Percentiles rank a stretch among this genome's conserved stretches.
phyloP scores from a whole-genome alignment of 2,888 invertebrate genomes.

The Salticus scenicus region DNA sequence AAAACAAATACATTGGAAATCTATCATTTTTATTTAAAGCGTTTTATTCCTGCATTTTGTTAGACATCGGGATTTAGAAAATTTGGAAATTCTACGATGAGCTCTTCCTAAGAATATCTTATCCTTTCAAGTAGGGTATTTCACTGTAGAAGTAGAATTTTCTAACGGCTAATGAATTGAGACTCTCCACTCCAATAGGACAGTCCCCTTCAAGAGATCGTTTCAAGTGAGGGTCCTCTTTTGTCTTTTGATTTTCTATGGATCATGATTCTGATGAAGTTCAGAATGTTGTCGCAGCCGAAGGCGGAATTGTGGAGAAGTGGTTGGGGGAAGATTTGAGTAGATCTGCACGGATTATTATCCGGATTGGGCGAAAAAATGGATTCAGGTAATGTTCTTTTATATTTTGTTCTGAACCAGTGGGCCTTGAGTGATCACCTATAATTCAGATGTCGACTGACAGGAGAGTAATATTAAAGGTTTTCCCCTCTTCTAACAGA shows the following conservation, averaged over 20 bases:
- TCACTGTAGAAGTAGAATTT: not conserved
- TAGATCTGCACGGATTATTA: not conserved
- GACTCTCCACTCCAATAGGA: not conserved
- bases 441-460: too few species aligned
- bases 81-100: not conserved
- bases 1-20: too few species aligned
- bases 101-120: not conserved
- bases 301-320: not conserved
- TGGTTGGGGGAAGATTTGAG: not conserved
- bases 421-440: not conserved
- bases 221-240: not conserved
- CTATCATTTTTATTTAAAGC: too few species aligned
- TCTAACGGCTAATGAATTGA: constrained; percentile 2
- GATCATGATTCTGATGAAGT: not conserved
- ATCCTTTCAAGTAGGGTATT: not conserved
- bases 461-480: too few species aligned
- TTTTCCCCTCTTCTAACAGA: too few species aligned
- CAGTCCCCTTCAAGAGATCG: not conserved
- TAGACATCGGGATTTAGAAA: not conserved
- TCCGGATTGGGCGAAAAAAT: not conserved
- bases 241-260: constrained; percentile 1
- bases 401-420: not conserved
- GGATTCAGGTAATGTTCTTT: not conserved
- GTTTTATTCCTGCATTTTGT: too few species aligned
- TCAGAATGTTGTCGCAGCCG: constrained; percentile 16